Base-by-base conservation (phyloP, 2,113 vertebrate species). In the Dryoscopus gambensis region DNA sequence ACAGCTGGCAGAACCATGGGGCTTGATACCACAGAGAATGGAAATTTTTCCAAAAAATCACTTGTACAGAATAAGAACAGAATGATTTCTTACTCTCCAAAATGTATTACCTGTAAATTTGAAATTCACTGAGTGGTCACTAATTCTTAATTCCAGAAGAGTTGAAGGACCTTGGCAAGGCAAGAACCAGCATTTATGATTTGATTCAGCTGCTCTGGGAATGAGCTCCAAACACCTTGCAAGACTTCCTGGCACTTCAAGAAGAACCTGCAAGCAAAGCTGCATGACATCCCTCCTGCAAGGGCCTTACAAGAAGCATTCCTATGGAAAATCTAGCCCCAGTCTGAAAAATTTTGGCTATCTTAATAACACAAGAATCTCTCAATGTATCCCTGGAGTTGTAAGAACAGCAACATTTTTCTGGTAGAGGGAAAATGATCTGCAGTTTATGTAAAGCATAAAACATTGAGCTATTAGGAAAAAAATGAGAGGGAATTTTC, bases 401-500 rank as follows among this genome's bases (percentile, higher is more conserved):
- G 5, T 17, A 71, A 42, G n/a, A 94, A 49, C 39, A 78, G 71
- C 50, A 75, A 46, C 31, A 31, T 57, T 86, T 89, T 89, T 49
- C 37, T 40, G 71, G 50, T 24, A 42, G 6, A 62, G 11, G 8
- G 49, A 46, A 93, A 89, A 57, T 0, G 22, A 55, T 18, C 35
- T 87, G 60, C 0, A 0, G 12, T 65, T 94, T 33, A 23, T 59
- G 71, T 10, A 57, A 94, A 79, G 46, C 56, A 81, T 24, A 53
- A 94, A 82, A 50, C 64, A 89, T 33, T n/a, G 49, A 44, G 44
- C 85, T 88, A 89, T 81, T 77, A 90, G 20, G 20, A 1, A 39
- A 82, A 84, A 90, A 93, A 81, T 17, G 18, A 62, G n/a, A 77
- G 49, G 22, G n/a, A 73, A 75, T 86, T 90, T 79, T 86, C 73